Base-by-base conservation (phyloP, 2,888 invertebrate genomes). In the Philereme transversata region DNA sequence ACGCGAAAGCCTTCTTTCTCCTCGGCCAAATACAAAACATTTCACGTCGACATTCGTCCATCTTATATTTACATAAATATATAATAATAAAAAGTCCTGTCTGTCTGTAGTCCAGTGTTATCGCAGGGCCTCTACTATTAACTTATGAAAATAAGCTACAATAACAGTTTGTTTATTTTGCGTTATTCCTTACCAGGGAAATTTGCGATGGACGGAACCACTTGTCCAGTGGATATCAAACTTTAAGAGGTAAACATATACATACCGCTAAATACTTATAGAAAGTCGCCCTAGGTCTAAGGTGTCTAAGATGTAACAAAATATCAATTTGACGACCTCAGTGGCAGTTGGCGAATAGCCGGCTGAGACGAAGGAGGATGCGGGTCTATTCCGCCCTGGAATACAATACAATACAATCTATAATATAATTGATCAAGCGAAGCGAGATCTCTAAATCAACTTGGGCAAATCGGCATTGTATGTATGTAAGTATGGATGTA, bases 81-180 rank as follows among this genome's bases (percentile, higher is more conserved):
- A 65, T 64, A 67, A 70, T 75, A 80, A 81, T 73, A 77, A 75
- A 75, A 70, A 72, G 75, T 78, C 70, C 70, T 73, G 75, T 68
- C 68, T 62, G 69, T 64, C 71, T 60, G 68, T 58, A 66, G 66
- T 62, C 62, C 62, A 62, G 60, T 69, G 70, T 70, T 69, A 69
- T 69, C 67, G 67, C 64, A 64, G 69, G 68, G 66, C 70, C 75
- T 77, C 75, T 75, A 81, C 90, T 90, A 90, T 91, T 90, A 91
- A 90, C 89, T 90, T 91, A 91, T 90, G 89, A 91, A 90, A 91
- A 91, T 90, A 91, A 90, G 89, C 86, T 89, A 86, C 89, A 90
- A 90, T 90, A 91, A 90, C 88, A 90, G 84, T 84, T 87, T 90
- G 89, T 90, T 90, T 90, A 88, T 90, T 88, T 83, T 88, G 81